Evolutionary conservation across 2,888 invertebrate species (phyloP).

Genomic region (Aproaerema taeniolella): DNA sequence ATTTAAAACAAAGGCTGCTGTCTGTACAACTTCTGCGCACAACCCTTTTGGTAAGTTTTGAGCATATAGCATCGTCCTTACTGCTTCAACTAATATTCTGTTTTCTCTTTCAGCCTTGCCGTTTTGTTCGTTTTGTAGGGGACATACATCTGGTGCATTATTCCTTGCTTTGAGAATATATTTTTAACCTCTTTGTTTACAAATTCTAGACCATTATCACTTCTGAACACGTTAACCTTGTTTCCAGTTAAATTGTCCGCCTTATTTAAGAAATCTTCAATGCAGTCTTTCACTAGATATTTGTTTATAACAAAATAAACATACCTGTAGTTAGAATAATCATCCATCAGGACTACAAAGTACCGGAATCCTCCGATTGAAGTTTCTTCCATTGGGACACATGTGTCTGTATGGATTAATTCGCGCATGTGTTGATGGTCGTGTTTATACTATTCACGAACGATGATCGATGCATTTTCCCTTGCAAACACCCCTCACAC

Average conservation of each 20-base stretch:
- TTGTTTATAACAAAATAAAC: slow-evolving; percentile 21
- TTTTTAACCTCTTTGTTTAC: slow-evolving; percentile 19
- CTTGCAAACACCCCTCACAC: background rate
- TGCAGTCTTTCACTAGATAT: slow-evolving; percentile 7
- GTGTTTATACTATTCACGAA: background rate
- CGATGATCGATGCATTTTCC: background rate
- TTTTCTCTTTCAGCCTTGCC: slow-evolving; percentile 27
- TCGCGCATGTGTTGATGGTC: slow-evolving; percentile 8
- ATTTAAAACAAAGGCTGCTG: slow-evolving; percentile 15
- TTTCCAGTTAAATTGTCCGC: slow-evolving; percentile 23
- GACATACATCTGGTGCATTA: slow-evolving; percentile 23
- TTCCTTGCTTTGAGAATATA: slow-evolving; percentile 20
- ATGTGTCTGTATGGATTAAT: slow-evolving; percentile 14
- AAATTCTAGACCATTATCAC: slow-evolving; percentile 28
- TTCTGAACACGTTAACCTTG: slow-evolving; percentile 22
- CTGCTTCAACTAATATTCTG: slow-evolving; percentile 34
- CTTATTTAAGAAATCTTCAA: slow-evolving; percentile 15
- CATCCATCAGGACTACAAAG: slow-evolving; percentile 18
- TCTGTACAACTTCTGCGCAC: slow-evolving; percentile 21
- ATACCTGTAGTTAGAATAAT: slow-evolving; percentile 14
- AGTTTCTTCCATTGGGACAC: slow-evolving; percentile 16
- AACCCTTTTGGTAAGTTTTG: slow-evolving; percentile 14
- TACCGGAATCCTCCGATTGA: slow-evolving; percentile 20
- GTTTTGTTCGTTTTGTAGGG: slow-evolving; percentile 22
- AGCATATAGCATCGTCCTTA: slow-evolving; percentile 22